Conservation (phyloP, 35 echinoderm and acorn worm genomes). For the Holothuria glaberrima region DNA sequence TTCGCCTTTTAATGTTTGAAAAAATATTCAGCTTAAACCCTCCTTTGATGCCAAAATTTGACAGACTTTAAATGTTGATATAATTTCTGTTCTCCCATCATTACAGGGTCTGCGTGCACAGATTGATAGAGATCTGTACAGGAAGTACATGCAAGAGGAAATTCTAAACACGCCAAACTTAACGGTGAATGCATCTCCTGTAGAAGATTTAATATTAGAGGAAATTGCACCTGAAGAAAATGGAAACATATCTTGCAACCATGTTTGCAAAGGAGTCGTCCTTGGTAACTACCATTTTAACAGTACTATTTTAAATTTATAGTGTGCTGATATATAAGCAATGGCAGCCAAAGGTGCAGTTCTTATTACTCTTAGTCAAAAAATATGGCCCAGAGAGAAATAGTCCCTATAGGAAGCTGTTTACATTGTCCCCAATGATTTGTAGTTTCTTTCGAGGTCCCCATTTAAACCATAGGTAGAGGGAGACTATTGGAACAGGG, state of each 20-base stretch:
- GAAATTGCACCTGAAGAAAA: conserved; percentile 29
- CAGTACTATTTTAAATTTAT: neutral
- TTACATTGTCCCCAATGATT: too few species aligned
- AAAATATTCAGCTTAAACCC: too few species aligned
- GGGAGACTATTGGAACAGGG: too few species aligned
- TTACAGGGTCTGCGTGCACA: conserved; percentile 86
- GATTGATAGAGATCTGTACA: conserved; percentile 90
- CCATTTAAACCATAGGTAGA: too few species aligned
- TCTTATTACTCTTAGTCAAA: too few species aligned
- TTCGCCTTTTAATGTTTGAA: too few species aligned
- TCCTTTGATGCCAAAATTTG: too few species aligned
- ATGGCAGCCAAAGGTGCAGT: neutral
- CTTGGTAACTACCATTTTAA: conserved; percentile 56
- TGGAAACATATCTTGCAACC: neutral
- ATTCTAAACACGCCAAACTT: conserved; percentile 85
- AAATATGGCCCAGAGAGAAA: too few species aligned
- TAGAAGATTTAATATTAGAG: conserved; percentile 85
- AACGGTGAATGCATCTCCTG: conserved; percentile 81
- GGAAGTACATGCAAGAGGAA: conserved; percentile 94
- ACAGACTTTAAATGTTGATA: too few species aligned
- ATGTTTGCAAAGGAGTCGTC: conserved; percentile 76
- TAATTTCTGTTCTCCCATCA: neutral
- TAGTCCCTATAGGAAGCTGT: too few species aligned
- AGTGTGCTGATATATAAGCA: neutral
- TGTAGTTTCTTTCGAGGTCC: too few species aligned